These are phyloP conservation scores for Scleropages formosus DNA, from an alignment of 2,797 vertebrate genomes.

Conservation along the genomic window DNA sequence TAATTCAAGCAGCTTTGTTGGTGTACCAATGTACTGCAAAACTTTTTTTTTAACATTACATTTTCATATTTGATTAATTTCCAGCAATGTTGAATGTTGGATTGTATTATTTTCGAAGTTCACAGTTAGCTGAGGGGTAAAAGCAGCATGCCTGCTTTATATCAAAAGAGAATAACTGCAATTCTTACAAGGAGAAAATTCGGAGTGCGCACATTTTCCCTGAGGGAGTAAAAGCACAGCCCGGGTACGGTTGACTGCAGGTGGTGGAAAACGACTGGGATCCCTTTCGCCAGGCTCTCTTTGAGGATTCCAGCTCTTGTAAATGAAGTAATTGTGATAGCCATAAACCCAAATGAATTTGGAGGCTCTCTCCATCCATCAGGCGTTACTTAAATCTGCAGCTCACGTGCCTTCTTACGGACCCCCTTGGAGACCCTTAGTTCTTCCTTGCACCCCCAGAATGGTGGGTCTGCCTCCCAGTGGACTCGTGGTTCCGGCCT, in stretches of 20 bases:
- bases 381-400: conserved; percentile 80
- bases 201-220: not conserved
- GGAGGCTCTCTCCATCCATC: conserved; percentile 66
- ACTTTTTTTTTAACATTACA: conserved; percentile 69
- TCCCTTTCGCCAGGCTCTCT: conserved; percentile 19
- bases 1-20: conserved; percentile 82
- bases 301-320: conserved; percentile 21
- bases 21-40: conserved; percentile 65
- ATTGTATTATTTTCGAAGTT: no score
- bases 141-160: no score
- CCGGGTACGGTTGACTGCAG: not conserved
- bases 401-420: conserved; percentile 65
- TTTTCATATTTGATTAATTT: not conserved
- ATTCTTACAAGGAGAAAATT: conserved; percentile 40
- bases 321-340: conserved; percentile 36
- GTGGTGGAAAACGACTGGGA: not conserved
- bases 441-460: conserved; percentile 44
- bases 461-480: conserved; percentile 60
- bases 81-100: no score
- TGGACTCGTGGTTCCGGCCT: conserved; percentile 74
- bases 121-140: no score
- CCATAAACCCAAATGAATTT: conserved; percentile 68
- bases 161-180: no score
- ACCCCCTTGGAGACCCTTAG: not conserved
- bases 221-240: not conserved